phyloP scores from a whole-genome alignment of 2,888 invertebrate species.

The Lomographa bimaculata region DNA sequence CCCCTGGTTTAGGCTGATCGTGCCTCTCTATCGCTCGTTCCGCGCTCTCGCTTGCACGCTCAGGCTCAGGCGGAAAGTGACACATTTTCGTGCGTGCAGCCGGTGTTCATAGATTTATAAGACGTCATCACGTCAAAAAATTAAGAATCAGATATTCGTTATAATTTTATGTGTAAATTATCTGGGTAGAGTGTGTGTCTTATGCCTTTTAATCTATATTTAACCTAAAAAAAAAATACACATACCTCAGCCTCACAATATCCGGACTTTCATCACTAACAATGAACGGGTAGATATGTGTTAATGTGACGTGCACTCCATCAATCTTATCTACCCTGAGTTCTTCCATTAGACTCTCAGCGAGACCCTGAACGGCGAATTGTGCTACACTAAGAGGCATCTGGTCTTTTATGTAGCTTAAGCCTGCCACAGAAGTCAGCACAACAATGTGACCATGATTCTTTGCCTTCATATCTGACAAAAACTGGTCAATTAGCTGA shows the following conservation, averaged over 20 bases:
- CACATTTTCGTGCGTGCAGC: too few relatives aligned
- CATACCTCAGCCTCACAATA: conserved; percentile 78
- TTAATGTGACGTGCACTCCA: conserved; percentile 83
- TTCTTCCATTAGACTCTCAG: conserved; percentile 85
- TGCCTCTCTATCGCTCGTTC: too few relatives aligned
- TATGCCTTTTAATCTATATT: too few relatives aligned
- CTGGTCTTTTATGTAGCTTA: conserved; percentile 82
- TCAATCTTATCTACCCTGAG: conserved; percentile 80
- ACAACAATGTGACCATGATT: conserved; percentile 85
- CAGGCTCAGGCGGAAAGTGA: too few relatives aligned
- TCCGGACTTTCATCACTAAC: conserved; percentile 80
- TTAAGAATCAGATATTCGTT: too few relatives aligned
- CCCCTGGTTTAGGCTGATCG: too few relatives aligned
- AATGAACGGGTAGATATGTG: conserved; percentile 86
- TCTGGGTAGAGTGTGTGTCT: too few relatives aligned
- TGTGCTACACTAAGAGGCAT: conserved; percentile 86
- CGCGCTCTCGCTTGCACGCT: too few relatives aligned
- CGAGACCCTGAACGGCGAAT: conserved; percentile 86
- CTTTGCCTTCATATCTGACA: conserved; percentile 83
- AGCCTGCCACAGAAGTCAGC: conserved; percentile 85
- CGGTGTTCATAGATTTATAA: too few relatives aligned
- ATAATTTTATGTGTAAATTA: too few relatives aligned
- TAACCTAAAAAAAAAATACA: conserved; percentile 16
- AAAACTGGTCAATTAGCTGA: conserved; percentile 83
- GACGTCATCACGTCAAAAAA: too few relatives aligned